These are phyloP conservation scores for Equus quagga DNA, from an alignment of 2,113 vertebrate genomes.

Conservation along the genomic window DNA sequence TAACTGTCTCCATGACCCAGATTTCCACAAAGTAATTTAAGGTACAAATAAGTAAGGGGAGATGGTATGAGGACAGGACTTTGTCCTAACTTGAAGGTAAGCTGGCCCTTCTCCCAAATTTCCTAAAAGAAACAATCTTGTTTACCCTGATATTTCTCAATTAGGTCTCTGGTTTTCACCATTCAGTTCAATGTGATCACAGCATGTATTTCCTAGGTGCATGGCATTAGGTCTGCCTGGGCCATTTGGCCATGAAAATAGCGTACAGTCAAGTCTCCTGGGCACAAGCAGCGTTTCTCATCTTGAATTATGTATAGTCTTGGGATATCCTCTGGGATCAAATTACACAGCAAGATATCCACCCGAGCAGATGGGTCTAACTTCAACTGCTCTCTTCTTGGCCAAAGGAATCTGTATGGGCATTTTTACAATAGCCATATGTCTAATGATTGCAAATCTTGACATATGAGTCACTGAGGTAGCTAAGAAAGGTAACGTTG, in stretches of 20 bases:
- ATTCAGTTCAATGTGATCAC: not conserved
- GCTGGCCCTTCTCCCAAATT: not conserved
- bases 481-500: not conserved
- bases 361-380: not conserved
- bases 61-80: not conserved
- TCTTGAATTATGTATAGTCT: not conserved
- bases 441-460: not conserved
- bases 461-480: not conserved
- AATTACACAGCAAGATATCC: not conserved
- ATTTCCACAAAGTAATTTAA: not conserved
- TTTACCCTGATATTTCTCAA: not conserved
- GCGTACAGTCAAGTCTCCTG: not conserved
- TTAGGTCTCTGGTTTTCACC: not conserved
- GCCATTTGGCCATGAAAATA: not conserved
- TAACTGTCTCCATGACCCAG: not conserved
- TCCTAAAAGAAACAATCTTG: not conserved
- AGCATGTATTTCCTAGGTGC: not conserved
- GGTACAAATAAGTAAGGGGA: not conserved
- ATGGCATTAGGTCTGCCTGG: not conserved
- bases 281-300: not conserved
- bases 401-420: not conserved
- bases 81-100: not conserved
- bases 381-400: not conserved
- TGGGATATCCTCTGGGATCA: not conserved
- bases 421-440: not conserved